Evolutionary conservation across 2,888 invertebrate species (phyloP), one percentile per base, ranked within the genome.

Genomic region (Sminthurides aquaticus): DNA sequence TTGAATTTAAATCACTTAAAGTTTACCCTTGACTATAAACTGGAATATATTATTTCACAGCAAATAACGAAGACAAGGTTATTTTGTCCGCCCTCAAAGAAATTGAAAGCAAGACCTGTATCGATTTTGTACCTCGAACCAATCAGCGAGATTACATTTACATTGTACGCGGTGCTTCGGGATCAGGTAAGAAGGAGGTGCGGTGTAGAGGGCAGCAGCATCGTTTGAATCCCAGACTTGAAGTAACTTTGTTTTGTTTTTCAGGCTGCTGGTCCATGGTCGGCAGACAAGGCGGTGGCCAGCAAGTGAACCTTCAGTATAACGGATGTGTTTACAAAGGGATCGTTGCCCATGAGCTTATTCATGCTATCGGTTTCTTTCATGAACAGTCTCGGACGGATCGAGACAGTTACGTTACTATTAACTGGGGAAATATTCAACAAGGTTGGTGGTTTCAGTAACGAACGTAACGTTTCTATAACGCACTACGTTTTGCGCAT

Each of bases 341-440:
- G n/a, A 86, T 86, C 11, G 82, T 88, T 2, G 82, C 87, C 3
- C 89, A 91, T 76, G 91, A 91, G 78, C 81, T 91, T 76, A 81
- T 91, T 75, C 91, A 91, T 76, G 86, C 88, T 11, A 59, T 59
- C 8, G 59, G 59, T 3, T 59, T 48, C 24, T 59, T 48, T 24
- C 59, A 59, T 48, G 59, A 59, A 24, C 59, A 59, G 25, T 43
- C 59, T 22, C 2, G 59, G 18, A 29, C 59, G 8, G 59, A 59
- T 26, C 43, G 79, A 48, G 79, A 79, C 60, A 67, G 71, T 20
- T 77, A 75, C 66, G 77, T 79, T 24, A 75, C 62, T 18, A 75
- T 78, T 49, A 66, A 75, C n/a, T 74, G 69, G 64, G 69, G 71
- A 3, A 78, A 77, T 67, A 76, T 78, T 54, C 71, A 74, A 27